Evolutionary conservation across 2,888 invertebrate species (phyloP), one percentile per base, ranked within the genome.

Genomic region (Idaea biselata): DNA sequence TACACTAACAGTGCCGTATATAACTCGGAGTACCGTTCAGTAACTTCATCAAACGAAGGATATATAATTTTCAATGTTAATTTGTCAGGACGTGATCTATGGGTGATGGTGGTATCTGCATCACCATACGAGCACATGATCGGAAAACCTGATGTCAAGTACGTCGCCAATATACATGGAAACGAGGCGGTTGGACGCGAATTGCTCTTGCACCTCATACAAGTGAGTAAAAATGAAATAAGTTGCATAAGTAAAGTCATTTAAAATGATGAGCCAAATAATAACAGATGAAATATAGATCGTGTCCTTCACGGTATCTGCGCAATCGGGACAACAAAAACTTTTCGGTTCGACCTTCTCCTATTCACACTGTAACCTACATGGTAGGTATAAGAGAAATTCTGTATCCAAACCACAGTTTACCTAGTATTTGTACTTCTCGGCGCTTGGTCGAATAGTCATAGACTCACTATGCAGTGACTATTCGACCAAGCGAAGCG

Each of bases 121-220:
- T 97, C 97, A 0, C 97, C 97, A 0, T 97, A 97, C 83, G 97
- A 97, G 82, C 97, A 97, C 83, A 97, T 97, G 96, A 95, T 97
- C 72, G 97, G 97, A 60, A 97, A 99, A 83, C 99, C 99, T 1
- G 99, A 99, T 87, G 98, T 99, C 61, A 99, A 99, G 88, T 99
- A 99, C 86, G 96, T 99, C 61, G 99, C 97, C 62, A 99, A 98
- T 88, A 99, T 99, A 91, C 99, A 99, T 87, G 99, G 99, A 66
- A 99, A 99, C 83, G 99, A 98, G 88, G 97, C 97, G 0, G 97
- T 99, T 44, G 99, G 99, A 16, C 94, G 99, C 31, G 99, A 99
- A 88, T 91, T 99, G 76, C 94, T 99, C 80, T 93, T 99, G 62
- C 97, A 98, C 83, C 94, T 99, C 69, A 97, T 99, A 76, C 96